These are phyloP conservation scores for Drosophila kurseongensis DNA, from an alignment of 1,140 invertebrate genomes.

Conservation along the genomic window DNA sequence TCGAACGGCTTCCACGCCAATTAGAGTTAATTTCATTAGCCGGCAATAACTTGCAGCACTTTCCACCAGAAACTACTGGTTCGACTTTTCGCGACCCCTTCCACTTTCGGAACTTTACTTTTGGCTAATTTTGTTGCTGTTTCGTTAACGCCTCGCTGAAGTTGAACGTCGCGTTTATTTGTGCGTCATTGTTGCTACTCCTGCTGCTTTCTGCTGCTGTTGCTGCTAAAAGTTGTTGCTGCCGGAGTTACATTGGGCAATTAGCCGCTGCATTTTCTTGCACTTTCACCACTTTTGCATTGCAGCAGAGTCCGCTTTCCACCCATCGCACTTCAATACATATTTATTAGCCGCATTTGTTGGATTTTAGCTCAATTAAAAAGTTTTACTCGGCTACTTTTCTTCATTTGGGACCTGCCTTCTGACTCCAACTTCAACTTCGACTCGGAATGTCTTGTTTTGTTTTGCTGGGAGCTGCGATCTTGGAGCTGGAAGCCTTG, in stretches of 20 bases:
- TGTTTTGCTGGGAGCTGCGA: conserved; percentile 15
- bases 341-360: conserved; percentile 83
- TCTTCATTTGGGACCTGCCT: conserved; percentile 71
- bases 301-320: background rate
- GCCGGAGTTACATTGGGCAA: conserved; percentile 74
- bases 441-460: conserved; percentile 43
- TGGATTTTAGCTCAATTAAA: conserved; percentile 83
- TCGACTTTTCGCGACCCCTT: conserved; percentile 17
- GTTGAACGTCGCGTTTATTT: conserved; percentile 78
- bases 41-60: conserved; percentile 79
- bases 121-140: conserved; percentile 80
- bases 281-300: conserved; percentile 48
- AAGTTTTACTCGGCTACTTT: conserved; percentile 79
- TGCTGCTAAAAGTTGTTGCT: conserved; percentile 28
- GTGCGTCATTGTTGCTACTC: conserved; percentile 51
- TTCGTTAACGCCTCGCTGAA: conserved; percentile 68
- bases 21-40: conserved; percentile 82
- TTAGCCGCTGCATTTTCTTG: conserved; percentile 68
- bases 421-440: conserved; percentile 55
- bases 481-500: conserved; percentile 4
- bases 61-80: conserved; percentile 56
- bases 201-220: conserved; percentile 15
- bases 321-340: conserved; percentile 67
- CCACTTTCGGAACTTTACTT: conserved; percentile 54
- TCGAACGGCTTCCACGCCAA: conserved; percentile 66